Evolutionary conservation across 2,888 invertebrate species (phyloP).

Genomic region (Barypeithes pellucidus): DNA sequence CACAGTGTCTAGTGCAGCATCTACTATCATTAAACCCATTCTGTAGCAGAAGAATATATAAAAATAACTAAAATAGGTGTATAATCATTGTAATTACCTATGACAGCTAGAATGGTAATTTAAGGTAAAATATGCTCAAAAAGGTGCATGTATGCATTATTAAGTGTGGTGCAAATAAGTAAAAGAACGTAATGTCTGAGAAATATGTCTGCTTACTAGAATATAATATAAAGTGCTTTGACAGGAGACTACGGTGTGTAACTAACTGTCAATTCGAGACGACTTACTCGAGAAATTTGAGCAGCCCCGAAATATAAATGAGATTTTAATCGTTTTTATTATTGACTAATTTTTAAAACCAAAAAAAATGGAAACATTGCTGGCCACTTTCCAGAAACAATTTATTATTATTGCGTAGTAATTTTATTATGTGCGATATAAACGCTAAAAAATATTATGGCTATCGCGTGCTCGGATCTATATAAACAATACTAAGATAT

Average conservation of each 20-base stretch:
- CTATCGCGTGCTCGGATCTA: neutral
- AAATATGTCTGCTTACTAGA: too few species aligned
- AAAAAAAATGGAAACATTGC: too few species aligned
- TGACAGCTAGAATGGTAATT: conserved; percentile 24
- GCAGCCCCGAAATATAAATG: too few species aligned
- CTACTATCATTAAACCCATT: conserved; percentile 28
- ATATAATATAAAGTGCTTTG: too few species aligned
- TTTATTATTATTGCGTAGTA: neutral
- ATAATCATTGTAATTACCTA: conserved; percentile 26
- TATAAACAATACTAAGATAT: neutral
- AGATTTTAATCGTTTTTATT: too few species aligned
- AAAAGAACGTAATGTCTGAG: neutral
- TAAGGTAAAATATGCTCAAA: conserved; percentile 17
- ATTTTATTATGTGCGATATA: neutral
- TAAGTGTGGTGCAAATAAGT: neutral
- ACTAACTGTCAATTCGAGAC: too few species aligned
- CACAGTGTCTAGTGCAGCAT: conserved; percentile 22
- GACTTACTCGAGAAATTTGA: too few species aligned
- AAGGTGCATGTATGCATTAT: conserved; percentile 5
- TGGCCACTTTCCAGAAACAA: too few species aligned
- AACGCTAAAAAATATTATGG: neutral
- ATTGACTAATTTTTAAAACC: too few species aligned
- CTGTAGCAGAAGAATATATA: conserved; percentile 24
- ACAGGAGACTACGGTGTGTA: too few species aligned
- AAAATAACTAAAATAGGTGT: conserved; percentile 31